These are phyloP conservation scores for Hepsetus odoe DNA, from an alignment of 2,113 vertebrate species.

Conservation along the genomic window DNA sequence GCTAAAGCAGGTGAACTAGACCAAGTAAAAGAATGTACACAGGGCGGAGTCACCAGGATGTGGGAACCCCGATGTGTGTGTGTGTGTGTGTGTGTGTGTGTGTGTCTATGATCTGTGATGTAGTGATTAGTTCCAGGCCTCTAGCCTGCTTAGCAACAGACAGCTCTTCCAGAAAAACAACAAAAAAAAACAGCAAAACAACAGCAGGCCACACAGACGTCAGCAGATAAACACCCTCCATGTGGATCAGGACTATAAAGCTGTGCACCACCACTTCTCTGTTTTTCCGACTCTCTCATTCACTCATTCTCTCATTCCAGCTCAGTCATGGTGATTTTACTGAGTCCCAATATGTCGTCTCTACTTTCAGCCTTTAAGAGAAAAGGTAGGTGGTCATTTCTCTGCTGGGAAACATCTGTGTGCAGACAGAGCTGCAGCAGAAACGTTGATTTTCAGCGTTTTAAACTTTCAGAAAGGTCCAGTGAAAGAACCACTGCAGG, in stretches of 20 bases:
- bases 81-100: neutral
- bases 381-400: conserved; percentile 62
- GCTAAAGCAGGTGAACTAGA: too few relatives aligned
- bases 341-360: conserved; percentile 59
- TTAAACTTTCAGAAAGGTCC: too few relatives aligned
- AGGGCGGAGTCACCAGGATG: too few relatives aligned
- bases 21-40: too few relatives aligned
- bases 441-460: too few relatives aligned
- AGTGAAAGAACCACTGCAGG: too few relatives aligned
- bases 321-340: conserved; percentile 62
- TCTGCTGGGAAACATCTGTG: neutral
- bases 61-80: too few relatives aligned
- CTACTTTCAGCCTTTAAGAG: conserved; percentile 62
- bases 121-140: neutral
- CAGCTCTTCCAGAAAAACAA: neutral
- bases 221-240: neutral
- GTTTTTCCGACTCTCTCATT: too few relatives aligned
- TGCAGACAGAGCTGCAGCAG: too few relatives aligned
- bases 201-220: neutral
- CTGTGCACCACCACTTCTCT: too few relatives aligned
- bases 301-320: too few relatives aligned
- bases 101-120: neutral
- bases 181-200: neutral
- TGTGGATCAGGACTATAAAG: neutral
- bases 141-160: neutral